These are phyloP conservation scores for Oreohelix idahoensis DNA, from an alignment of 1,140 invertebrate species.

Conservation along the genomic window DNA sequence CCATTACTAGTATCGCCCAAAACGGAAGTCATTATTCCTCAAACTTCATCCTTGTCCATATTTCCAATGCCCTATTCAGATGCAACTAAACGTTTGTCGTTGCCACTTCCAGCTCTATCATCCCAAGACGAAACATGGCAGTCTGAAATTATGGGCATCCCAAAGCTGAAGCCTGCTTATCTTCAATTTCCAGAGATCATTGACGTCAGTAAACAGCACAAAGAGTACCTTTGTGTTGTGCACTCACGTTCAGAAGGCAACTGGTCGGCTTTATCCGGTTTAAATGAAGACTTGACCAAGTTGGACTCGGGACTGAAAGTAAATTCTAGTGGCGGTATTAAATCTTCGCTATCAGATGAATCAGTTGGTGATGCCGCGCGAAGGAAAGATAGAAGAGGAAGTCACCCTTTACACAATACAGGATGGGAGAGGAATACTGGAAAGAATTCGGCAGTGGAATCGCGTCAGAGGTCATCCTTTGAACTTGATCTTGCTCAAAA, in stretches of 20 bases:
- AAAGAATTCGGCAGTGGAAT: neutral
- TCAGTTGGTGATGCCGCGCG: neutral
- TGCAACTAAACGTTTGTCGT: neutral
- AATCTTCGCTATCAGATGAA: neutral
- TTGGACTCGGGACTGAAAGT: neutral
- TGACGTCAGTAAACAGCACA: constrained; percentile 13
- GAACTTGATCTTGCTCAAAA: constrained; percentile 32
- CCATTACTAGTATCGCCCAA: too few relatives aligned
- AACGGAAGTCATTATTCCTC: too few relatives aligned
- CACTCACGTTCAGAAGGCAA: constrained; percentile 23
- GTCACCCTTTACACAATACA: constrained; percentile 17
- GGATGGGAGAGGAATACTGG: constrained; percentile 7
- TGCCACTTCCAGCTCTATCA: neutral
- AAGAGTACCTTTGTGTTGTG: constrained; percentile 8
- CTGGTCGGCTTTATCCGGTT: neutral
- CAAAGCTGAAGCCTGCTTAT: constrained; percentile 8
- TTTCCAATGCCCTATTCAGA: too few relatives aligned
- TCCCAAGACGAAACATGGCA: neutral
- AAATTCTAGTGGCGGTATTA: neutral
- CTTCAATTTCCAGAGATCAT: constrained; percentile 13
- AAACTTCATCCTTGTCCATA: too few relatives aligned
- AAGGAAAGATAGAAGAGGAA: constrained; percentile 5
- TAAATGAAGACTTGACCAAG: neutral
- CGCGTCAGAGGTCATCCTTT: neutral
- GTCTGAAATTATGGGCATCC: neutral